Percentiles rank a stretch among this genome's conserved stretches.
Conservation (phyloP, 2,113 vertebrate genomes). For the Chaetodon trifascialis region DNA sequence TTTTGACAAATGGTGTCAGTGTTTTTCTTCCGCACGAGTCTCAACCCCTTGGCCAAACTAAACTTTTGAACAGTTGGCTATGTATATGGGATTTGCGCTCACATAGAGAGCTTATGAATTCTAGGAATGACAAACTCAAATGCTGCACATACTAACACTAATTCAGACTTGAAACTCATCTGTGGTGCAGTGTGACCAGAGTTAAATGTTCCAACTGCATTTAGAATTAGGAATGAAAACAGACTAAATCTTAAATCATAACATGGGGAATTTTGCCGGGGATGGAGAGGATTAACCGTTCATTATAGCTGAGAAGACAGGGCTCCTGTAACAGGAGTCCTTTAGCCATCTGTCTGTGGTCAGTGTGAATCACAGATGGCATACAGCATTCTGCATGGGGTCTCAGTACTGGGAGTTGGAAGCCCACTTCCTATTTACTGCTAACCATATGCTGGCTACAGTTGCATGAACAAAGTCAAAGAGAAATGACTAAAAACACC, state of each 20-base stretch:
- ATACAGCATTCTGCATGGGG: slow-evolving; percentile 66
- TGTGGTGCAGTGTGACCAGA: neutral
- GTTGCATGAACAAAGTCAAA: slow-evolving; percentile 30
- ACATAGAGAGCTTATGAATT: neutral
- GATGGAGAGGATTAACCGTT: slow-evolving; percentile 48
- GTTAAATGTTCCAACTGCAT: neutral
- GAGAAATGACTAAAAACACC: neutral
- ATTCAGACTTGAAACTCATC: neutral
- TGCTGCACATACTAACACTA: neutral
- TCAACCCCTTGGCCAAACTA: neutral
- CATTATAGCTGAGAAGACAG: slow-evolving; percentile 59
- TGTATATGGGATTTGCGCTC: neutral
- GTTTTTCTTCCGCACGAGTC: slow-evolving; percentile 56
- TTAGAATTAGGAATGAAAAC: slow-evolving; percentile 1
- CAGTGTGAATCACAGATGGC: slow-evolving; percentile 74
- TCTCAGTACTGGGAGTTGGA: slow-evolving; percentile 56
- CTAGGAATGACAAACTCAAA: neutral
- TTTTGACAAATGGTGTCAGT: slow-evolving; percentile 75
- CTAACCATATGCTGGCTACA: slow-evolving; percentile 54
- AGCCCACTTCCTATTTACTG: slow-evolving; percentile 59
- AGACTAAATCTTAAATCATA: neutral
- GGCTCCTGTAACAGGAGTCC: slow-evolving; percentile 71
- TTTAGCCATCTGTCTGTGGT: slow-evolving; percentile 74
- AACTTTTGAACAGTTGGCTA: neutral
- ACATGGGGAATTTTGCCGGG: neutral